phyloP scores from a whole-genome alignment of 2,888 invertebrate genomes.

The Drosophila algonquin region DNA sequence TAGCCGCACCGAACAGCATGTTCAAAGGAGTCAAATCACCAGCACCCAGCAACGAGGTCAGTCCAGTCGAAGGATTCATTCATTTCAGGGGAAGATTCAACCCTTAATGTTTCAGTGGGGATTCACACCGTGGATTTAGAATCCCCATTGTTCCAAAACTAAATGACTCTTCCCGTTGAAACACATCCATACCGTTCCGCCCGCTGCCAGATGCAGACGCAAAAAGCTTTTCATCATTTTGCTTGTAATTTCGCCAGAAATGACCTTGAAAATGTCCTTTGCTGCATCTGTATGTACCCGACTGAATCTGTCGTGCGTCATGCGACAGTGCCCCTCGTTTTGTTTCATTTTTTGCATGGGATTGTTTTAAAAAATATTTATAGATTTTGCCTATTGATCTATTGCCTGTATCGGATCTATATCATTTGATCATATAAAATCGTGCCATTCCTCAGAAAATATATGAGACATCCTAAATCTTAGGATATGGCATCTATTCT shows the following conservation, averaged over 20 bases:
- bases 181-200: not conserved
- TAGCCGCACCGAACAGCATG: constrained; percentile 90
- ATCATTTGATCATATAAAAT: not conserved
- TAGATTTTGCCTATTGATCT: too few relatives aligned
- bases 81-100: constrained; percentile 32
- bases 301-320: not conserved
- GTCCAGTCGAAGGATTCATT: constrained; percentile 70
- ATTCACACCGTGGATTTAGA: constrained; percentile 78
- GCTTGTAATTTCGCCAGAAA: constrained; percentile 13
- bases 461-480: too few relatives aligned
- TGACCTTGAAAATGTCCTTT: constrained; percentile 20
- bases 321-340: too few relatives aligned
- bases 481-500: too few relatives aligned
- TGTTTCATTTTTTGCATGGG: not conserved
- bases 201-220: not conserved
- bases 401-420: too few relatives aligned
- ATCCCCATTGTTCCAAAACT: constrained; percentile 59
- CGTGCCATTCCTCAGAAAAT: too few relatives aligned
- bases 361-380: too few relatives aligned
- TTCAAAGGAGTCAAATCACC: constrained; percentile 90
- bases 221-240: constrained; percentile 2
- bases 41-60: constrained; percentile 89
- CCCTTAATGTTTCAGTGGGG: constrained; percentile 53
- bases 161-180: constrained; percentile 44
- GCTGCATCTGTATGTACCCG: not conserved